These are phyloP conservation scores for Tragelaphus oryx DNA, from an alignment of 2,797 vertebrate genomes.

Conservation along the genomic window DNA sequence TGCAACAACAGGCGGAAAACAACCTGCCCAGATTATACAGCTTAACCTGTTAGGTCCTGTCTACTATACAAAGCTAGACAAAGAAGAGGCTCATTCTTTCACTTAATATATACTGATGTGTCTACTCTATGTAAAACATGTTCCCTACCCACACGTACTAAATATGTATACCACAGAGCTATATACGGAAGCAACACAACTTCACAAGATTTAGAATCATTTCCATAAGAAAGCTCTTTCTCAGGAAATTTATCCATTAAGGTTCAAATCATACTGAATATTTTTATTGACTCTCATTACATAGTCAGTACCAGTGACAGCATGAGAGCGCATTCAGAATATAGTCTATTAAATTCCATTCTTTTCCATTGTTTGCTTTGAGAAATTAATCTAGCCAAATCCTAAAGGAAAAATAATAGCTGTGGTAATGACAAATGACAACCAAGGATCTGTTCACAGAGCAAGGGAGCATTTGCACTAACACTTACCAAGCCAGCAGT, in stretches of 20 bases:
- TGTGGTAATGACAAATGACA: neutral
- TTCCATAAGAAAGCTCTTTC: constrained; percentile 18
- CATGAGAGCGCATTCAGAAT: neutral
- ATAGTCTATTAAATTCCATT: constrained; percentile 22
- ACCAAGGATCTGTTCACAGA: neutral
- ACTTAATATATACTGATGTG: neutral
- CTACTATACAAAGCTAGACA: neutral
- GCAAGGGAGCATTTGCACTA: neutral
- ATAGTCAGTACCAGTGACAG: neutral
- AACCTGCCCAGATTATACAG: neutral
- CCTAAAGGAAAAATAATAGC: constrained; percentile 12
- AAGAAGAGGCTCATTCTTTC: neutral
- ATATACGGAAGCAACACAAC: neutral
- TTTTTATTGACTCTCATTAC: neutral
- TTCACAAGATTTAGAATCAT: neutral
- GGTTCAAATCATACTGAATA: neutral
- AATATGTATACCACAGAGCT: neutral
- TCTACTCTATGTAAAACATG: neutral
- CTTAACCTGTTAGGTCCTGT: neutral
- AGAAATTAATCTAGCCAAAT: constrained; percentile 46
- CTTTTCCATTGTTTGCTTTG: neutral
- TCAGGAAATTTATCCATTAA: constrained; percentile 6
- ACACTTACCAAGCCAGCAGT: constrained; percentile 93
- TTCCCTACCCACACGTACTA: neutral
- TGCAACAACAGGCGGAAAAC: neutral